Conservation (phyloP, 2,888 invertebrate species). For the Itoplectis maculator region DNA sequence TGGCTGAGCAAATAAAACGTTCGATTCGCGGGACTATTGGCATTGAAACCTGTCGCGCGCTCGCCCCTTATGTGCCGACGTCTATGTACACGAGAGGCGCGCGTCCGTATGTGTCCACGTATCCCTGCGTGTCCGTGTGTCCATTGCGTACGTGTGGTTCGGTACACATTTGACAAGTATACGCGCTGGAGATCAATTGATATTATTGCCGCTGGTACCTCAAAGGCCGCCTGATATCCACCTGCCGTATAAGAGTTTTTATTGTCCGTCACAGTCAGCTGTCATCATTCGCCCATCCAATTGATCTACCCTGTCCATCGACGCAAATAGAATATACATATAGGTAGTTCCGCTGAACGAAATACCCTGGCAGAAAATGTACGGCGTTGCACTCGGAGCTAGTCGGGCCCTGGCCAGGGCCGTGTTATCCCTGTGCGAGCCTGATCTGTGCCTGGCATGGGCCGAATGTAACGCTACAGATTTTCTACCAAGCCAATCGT, state of each 20-base stretch:
- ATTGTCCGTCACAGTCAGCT: not conserved
- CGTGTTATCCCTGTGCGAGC: too few species aligned
- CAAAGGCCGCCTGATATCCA: slow-evolving; percentile 5
- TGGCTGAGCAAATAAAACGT: slow-evolving; percentile 67
- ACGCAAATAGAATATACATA: slow-evolving; percentile 2
- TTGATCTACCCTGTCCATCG: not conserved
- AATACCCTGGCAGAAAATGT: too few species aligned
- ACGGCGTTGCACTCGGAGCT: too few species aligned
- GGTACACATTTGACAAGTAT: slow-evolving; percentile 35
- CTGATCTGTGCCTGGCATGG: too few species aligned
- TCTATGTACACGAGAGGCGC: not conserved
- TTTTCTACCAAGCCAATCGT: too few species aligned
- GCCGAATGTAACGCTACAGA: too few species aligned
- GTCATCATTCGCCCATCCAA: not conserved
- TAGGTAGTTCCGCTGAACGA: not conserved
- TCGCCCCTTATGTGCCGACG: slow-evolving; percentile 38
- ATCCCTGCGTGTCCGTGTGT: not conserved
- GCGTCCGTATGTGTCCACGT: too few species aligned
- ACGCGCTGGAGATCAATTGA: slow-evolving; percentile 40
- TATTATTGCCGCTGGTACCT: slow-evolving; percentile 27
- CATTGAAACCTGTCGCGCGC: slow-evolving; percentile 60
- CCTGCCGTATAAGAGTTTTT: slow-evolving; percentile 13
- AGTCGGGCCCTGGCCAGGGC: too few species aligned
- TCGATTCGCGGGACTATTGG: slow-evolving; percentile 60
- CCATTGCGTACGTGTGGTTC: slow-evolving; percentile 3